Base-by-base conservation (phyloP, 2,888 invertebrate species). In the Rosalia funebris region DNA sequence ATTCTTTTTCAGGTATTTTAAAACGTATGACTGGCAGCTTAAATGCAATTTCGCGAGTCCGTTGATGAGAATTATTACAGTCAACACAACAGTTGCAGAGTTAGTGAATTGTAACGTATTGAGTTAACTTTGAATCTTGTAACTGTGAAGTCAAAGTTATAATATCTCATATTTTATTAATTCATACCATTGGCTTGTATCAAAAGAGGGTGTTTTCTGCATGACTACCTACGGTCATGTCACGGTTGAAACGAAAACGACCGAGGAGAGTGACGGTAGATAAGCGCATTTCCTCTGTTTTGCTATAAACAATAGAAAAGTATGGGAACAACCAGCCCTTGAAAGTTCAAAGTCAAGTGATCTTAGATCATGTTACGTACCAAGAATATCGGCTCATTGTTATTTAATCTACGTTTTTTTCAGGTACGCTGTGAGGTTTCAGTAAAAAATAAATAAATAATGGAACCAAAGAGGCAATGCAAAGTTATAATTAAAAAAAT, bases 211-310 rank as follows among this genome's bases (percentile, higher is more conserved):
- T 14, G 10, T 50, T 50, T 16, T 19, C 25, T 31, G 39, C 25
- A 25, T 50, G 50, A 25, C 50, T 39, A 10, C 37, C 39, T 50
- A 39, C 31, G 50, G 39, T 50, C 25, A 3, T 20, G 50, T 50
- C 25, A 50, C 31, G 50, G 15, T 39, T 37, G 17, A 50, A 25
- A 37, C 10, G 34, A 36, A 37, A 37, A n/a, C 48, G 19, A 36
- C 14, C 36, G 10, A 50, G 39, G 25, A 20, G 25, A 25, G n/a
- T 20, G 39, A 50, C 25, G 37, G 50, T 39, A 25, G 15, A 41
- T 20, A 47, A 19, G 47, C 47, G 16, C 20, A 48, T 47, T 56
- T 56, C 56, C 56, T 56, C 56, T 56, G 39, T 56, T 39, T 56
- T 46, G 31, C 37, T 31, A 2, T 34, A 56, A 47, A 56, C 56